phyloP scores from a whole-genome alignment of 2,888 invertebrate species.

The Limenitis camilla region DNA sequence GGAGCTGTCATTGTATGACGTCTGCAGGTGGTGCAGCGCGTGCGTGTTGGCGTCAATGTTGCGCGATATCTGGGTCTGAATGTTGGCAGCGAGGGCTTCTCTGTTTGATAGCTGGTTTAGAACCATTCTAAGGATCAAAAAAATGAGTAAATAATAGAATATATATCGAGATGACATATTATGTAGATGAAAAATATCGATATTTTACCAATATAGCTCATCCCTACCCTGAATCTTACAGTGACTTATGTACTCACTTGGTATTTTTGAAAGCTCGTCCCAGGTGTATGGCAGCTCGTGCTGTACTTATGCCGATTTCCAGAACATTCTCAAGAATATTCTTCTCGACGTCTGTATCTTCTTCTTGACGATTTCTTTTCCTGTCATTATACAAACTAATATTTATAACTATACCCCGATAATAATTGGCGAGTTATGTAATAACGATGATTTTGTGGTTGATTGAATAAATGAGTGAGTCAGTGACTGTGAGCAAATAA shows the following conservation, averaged over 20 bases:
- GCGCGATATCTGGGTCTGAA: constrained; percentile 49
- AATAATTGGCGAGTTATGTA: no score
- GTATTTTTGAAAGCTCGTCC: constrained; percentile 73
- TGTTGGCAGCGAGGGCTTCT: constrained; percentile 35
- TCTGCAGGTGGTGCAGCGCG: constrained; percentile 53
- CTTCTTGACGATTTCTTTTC: constrained; percentile 47
- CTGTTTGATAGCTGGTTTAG: constrained; percentile 47
- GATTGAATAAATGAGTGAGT: no score
- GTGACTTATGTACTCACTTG: constrained; percentile 41
- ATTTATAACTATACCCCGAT: no score
- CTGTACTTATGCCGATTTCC: constrained; percentile 70
- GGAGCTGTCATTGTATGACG: constrained; percentile 39
- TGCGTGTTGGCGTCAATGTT: constrained; percentile 54
- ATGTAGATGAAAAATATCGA: no score
- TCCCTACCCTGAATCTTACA: background rate
- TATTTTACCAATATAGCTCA: no score
- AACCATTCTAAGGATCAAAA: constrained; percentile 49
- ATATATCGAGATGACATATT: no score
- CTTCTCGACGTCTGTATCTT: constrained; percentile 47
- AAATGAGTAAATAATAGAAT: no score
- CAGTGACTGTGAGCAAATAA: no score
- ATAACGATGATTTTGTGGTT: no score
- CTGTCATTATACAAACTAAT: constrained; percentile 31
- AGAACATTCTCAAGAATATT: constrained; percentile 63
- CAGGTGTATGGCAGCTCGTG: constrained; percentile 72